Evolutionary conservation across 2,888 invertebrate genomes (phyloP), one percentile per base, ranked within the genome.

Genomic region (Pseudoips prasinana): DNA sequence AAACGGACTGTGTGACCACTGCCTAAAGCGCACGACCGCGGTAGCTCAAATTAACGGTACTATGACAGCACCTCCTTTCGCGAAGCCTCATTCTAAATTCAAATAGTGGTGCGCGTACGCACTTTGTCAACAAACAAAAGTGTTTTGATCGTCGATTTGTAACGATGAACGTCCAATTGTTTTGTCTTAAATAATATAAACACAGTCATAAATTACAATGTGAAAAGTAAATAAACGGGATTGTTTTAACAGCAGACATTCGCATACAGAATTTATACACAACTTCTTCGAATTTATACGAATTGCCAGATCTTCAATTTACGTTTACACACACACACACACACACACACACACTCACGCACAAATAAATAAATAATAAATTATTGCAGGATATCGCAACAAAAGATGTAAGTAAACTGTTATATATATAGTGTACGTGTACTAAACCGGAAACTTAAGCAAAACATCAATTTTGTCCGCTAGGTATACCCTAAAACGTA

Each of bases 11-110:
- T 61, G 24, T 38, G 65, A 53, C 51, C 48, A 38, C 45, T 32
- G 64, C 69, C 64, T 73, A 62, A 71, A 64, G 62, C 61, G 34
- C 53, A 55, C 61, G 66, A 64, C 61, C 73, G 70, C 72, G 58
- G 76, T 73, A 78, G 75, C 68, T 60, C 67, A 66, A 57, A 72
- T 73, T 83, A 84, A 83, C 84, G 84, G 84, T 80, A 81, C 68
- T 47, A 45, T 54, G 52, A 64, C 64, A 60, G 58, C 58, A 61
- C 58, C 69, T 68, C 67, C 71, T 70, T 77, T 81, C 67, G 73
- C 79, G 62, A 58, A 72, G 66, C 64, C 72, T 73, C 69, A 73
- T 80, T 77, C 73, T 56, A 65, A 73, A 78, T 78, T 79, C 74
- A 65, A 79, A 74, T 68, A 65, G 52, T 57, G 58, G 35, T 69